Evolutionary conservation across 2,888 invertebrate genomes (phyloP).

Genomic region (Ectobius pallidus): DNA sequence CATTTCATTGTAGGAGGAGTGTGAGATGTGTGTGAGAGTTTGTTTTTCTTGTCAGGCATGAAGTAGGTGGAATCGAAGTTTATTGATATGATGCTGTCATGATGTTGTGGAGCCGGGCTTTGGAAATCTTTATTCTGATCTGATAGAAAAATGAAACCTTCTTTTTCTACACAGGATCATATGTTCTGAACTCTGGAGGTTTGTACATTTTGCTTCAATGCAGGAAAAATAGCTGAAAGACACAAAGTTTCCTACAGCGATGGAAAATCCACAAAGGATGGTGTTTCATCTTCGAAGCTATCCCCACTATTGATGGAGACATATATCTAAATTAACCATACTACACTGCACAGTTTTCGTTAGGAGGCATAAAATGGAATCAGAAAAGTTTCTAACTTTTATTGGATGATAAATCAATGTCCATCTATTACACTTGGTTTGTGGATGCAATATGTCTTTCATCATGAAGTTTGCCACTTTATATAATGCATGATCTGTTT

Average conservation of each 20-base stretch:
- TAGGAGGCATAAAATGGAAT: background rate
- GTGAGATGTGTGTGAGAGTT: background rate
- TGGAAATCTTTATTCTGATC: background rate
- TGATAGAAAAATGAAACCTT: background rate
- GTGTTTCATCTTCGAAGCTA: background rate
- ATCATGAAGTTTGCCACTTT: too few relatives aligned
- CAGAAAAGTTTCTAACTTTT: too few relatives aligned
- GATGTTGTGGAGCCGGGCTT: constrained; percentile 15
- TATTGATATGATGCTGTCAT: background rate
- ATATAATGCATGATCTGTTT: too few relatives aligned
- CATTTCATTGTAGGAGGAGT: background rate
- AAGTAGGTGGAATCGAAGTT: constrained; percentile 11
- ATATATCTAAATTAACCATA: too few relatives aligned
- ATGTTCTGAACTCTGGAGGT: background rate
- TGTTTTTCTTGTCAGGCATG: constrained; percentile 20
- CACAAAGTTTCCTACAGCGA: background rate
- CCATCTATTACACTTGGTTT: too few relatives aligned
- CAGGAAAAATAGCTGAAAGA: constrained; percentile 17
- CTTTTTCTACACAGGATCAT: background rate
- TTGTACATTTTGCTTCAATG: constrained; percentile 14
- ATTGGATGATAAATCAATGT: too few relatives aligned
- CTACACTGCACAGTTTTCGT: background rate
- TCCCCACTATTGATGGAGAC: background rate
- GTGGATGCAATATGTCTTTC: too few relatives aligned
- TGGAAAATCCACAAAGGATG: constrained; percentile 20